phyloP scores from a whole-genome alignment of 2,888 invertebrate genomes.

The Aproaerema taeniolella region DNA sequence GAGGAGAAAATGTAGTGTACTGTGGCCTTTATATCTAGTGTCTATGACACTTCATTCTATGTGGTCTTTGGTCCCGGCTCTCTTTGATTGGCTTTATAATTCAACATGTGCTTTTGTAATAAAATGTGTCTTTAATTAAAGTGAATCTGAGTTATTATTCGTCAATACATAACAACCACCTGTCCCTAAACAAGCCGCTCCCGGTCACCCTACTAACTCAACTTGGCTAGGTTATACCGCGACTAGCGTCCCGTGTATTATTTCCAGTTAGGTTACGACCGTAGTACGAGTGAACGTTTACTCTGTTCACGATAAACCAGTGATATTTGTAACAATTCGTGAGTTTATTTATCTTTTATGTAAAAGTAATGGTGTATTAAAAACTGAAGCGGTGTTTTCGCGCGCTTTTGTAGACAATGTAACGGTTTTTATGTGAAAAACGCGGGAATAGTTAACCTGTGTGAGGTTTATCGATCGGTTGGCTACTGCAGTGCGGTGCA shows the following conservation, averaged over 20 bases:
- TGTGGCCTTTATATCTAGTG: too few species aligned
- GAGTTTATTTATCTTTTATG: slow-evolving; percentile 2
- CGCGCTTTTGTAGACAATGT: slow-evolving; percentile 4
- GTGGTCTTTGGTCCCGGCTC: too few species aligned
- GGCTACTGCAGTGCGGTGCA: slow-evolving; percentile 54
- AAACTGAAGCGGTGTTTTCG: not conserved
- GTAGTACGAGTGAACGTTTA: slow-evolving; percentile 40
- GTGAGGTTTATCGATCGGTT: slow-evolving; percentile 58
- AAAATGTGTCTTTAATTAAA: too few species aligned
- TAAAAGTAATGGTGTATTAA: not conserved
- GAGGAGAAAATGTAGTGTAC: too few species aligned
- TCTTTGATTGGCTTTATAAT: too few species aligned
- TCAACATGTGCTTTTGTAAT: too few species aligned
- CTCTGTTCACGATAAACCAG: slow-evolving; percentile 9
- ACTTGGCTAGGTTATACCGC: slow-evolving; percentile 60
- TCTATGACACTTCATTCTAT: too few species aligned
- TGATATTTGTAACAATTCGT: slow-evolving; percentile 11
- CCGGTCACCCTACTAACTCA: slow-evolving; percentile 55
- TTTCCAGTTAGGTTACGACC: slow-evolving; percentile 55
- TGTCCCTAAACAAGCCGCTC: slow-evolving; percentile 33
- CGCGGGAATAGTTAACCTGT: slow-evolving; percentile 36
- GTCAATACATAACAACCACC: too few species aligned
- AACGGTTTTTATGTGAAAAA: slow-evolving; percentile 35
- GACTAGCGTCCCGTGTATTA: slow-evolving; percentile 10
- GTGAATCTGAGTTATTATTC: too few species aligned